These are phyloP conservation scores for Drosophila nigromelanica DNA, from an alignment of 1,140 invertebrate species.

Conservation along the genomic window DNA sequence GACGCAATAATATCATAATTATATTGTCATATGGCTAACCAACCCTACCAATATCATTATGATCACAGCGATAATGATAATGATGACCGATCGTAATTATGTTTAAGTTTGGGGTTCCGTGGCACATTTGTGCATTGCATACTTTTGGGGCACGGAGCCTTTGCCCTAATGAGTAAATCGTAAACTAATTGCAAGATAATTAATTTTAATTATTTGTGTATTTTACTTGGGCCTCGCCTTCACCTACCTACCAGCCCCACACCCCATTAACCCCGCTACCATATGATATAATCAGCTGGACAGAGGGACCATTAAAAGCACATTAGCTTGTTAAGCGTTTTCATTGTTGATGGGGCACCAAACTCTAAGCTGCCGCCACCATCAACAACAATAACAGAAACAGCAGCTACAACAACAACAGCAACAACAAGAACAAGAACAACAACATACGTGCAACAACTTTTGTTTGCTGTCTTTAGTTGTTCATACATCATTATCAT, in stretches of 20 bases:
- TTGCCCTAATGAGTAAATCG: slow-evolving; percentile 78
- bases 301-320: slow-evolving; percentile 77
- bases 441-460: slow-evolving; percentile 65
- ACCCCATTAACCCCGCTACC: background rate
- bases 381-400: slow-evolving; percentile 37
- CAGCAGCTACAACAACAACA: slow-evolving; percentile 28
- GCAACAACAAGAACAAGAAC: slow-evolving; percentile 12
- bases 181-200: slow-evolving; percentile 82
- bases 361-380: slow-evolving; percentile 25
- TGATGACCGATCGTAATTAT: background rate
- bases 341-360: slow-evolving; percentile 41
- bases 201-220: slow-evolving; percentile 83
- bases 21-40: slow-evolving; percentile 62
- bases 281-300: slow-evolving; percentile 70
- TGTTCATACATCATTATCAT: slow-evolving; percentile 82
- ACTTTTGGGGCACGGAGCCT: slow-evolving; percentile 37
- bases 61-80: background rate
- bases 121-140: slow-evolving; percentile 25
- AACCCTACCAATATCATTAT: slow-evolving; percentile 4
- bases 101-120: background rate
- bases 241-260: background rate
- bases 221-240: slow-evolving; percentile 55
- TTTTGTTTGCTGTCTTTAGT: slow-evolving; percentile 73
- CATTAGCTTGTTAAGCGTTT: slow-evolving; percentile 77
- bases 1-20: slow-evolving; percentile 76